Conservation (phyloP, 2,113 vertebrate species). For the Oreotrochilus melanogaster region DNA sequence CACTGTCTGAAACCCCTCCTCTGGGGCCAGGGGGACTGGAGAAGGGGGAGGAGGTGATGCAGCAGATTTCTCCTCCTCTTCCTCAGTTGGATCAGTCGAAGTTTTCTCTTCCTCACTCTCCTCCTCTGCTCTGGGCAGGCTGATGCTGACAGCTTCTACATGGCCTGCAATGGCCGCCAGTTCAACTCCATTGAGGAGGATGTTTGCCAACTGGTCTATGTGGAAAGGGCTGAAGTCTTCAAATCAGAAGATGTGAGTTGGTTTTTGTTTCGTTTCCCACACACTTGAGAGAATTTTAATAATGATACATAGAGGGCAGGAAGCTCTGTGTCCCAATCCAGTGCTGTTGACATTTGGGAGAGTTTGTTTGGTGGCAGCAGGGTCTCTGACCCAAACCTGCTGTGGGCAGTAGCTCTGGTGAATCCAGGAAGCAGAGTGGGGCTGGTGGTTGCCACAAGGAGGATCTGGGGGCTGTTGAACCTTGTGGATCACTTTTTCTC, state of each 20-base stretch:
- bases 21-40: not conserved
- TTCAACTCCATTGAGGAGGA: conserved; percentile 99
- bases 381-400: not conserved
- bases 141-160: conserved; percentile 95
- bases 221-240: conserved; percentile 95
- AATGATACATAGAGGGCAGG: not conserved
- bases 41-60: not conserved
- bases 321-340: fast-evolving
- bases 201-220: conserved; percentile 95
- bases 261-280: not conserved
- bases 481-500: not conserved
- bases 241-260: conserved; percentile 91
- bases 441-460: not conserved
- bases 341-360: not conserved
- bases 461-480: not conserved
- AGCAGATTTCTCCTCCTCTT: not conserved
- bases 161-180: conserved; percentile 91
- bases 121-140: conserved; percentile 74
- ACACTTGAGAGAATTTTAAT: not conserved
- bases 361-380: not conserved
- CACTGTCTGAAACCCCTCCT: not conserved
- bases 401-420: not conserved
- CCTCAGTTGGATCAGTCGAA: not conserved
- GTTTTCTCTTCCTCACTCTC: not conserved
- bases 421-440: not conserved